Percentiles rank a stretch among this genome's conserved stretches.
Evolutionary conservation across 2,888 invertebrate genomes (phyloP).

Genomic region (Pyrochroa serraticornis): DNA sequence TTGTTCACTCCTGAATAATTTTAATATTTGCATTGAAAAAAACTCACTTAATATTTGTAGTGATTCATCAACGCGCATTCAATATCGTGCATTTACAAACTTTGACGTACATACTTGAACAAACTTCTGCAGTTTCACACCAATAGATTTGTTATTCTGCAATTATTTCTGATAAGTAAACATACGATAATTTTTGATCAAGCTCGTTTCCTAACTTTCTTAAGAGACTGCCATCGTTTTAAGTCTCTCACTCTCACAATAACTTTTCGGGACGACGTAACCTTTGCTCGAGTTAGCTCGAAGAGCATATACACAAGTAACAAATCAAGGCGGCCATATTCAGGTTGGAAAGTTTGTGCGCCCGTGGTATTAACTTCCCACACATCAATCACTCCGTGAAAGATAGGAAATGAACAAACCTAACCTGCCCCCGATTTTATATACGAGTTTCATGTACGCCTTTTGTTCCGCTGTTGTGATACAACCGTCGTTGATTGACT

Average conservation of each 20-base stretch:
- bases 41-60: no score
- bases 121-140: no score
- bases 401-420: slow-evolving; percentile 59
- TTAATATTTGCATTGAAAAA: no score
- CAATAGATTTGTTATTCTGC: no score
- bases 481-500: slow-evolving; percentile 43
- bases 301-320: slow-evolving; percentile 23
- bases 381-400: slow-evolving; percentile 57
- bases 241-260: slow-evolving; percentile 15
- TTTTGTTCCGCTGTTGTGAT: slow-evolving; percentile 43
- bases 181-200: no score
- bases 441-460: slow-evolving; percentile 47
- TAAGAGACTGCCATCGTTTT: no score
- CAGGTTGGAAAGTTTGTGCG: slow-evolving; percentile 41
- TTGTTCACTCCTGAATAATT: no score
- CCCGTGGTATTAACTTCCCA: slow-evolving; percentile 43
- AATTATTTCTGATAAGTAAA: no score
- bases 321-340: slow-evolving; percentile 43
- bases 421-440: slow-evolving; percentile 52
- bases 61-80: no score
- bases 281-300: slow-evolving; percentile 14
- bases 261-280: slow-evolving; percentile 16
- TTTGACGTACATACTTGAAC: no score
- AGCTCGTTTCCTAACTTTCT: no score
- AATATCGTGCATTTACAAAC: no score